A percentile compares a stretch with the other conserved stretches of the same genome.
These are phyloP conservation scores for Troides oblongomaculatus DNA, from an alignment of 2,888 invertebrate genomes.

Conservation along the genomic window DNA sequence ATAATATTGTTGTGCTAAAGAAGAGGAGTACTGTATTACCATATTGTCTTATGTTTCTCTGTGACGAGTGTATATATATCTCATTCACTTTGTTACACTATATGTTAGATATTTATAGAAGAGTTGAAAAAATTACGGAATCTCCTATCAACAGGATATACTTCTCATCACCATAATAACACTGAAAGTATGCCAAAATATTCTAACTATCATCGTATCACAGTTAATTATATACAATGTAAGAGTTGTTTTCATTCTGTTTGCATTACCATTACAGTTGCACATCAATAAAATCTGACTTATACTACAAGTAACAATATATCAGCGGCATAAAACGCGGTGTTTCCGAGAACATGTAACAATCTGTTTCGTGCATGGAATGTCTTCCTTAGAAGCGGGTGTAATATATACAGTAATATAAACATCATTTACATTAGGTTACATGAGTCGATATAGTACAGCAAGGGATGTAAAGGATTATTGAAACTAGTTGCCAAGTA, in stretches of 20 bases:
- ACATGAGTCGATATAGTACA: slow-evolving; percentile 43
- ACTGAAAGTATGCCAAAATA: too few relatives aligned
- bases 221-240: too few relatives aligned
- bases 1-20: too few relatives aligned
- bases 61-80: too few relatives aligned
- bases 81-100: too few relatives aligned
- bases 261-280: slow-evolving; percentile 7
- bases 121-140: too few relatives aligned
- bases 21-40: too few relatives aligned
- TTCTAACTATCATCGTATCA: too few relatives aligned
- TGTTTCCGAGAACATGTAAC: slow-evolving; percentile 56
- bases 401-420: slow-evolving; percentile 34
- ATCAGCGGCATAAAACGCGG: slow-evolving; percentile 10
- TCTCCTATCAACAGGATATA: too few relatives aligned
- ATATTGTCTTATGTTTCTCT: too few relatives aligned
- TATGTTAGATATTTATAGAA: too few relatives aligned
- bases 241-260: background rate
- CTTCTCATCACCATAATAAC: too few relatives aligned
- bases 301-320: slow-evolving; percentile 31
- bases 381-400: slow-evolving; percentile 55
- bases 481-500: slow-evolving; percentile 42
- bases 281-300: slow-evolving; percentile 32
- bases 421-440: slow-evolving; percentile 32
- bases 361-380: slow-evolving; percentile 50
- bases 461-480: slow-evolving; percentile 47